Evolutionary conservation across 1,140 invertebrate genomes (phyloP), one percentile per base, ranked within the genome.

Genomic region (Linepithema humile): DNA sequence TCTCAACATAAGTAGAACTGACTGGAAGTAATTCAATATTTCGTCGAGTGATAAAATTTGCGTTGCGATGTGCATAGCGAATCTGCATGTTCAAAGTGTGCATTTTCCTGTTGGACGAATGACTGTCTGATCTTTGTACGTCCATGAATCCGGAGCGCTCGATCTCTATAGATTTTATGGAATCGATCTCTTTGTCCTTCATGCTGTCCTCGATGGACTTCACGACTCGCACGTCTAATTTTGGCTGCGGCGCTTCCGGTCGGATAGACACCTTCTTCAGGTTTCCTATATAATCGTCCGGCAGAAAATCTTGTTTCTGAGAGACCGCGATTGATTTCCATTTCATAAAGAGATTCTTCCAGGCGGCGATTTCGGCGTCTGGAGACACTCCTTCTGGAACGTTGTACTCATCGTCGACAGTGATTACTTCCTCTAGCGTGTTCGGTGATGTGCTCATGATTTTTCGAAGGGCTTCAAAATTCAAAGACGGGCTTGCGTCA

Each of bases 191-290:
- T 4, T 77, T 59, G 0, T 45, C 43, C 2, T 29, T 29, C 6
- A 15, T 1, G 1, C 7, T 5, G 32, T 88, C 67, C 9, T 73
- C 40, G 17, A 12, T 9, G 0, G 85, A 38, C 0, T 45, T 86
- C 0, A 91, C 73, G 15, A 83, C 64, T 67, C 78, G 60, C 0
- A 90, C 78, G 43, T 92, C 92, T 2, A 84, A 29, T 12, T 90
- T 90, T 0, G 83, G 86, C 32, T 55, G 7, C 3, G 91, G 91
- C 12, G 92, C 83, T 67, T 93, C 92, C 0, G 92, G 92, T 17
- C 84, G 85, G 35, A 92, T 92, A 5, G 87, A 91, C 15, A 92
- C 4, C 32, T 74, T 35, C 7, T 86, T 75, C 7, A 57, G 10
- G 0, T 65, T 9, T 0, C 65, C 15, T 2, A 48, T 1, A 5